Evolutionary conservation across 2,888 invertebrate species (phyloP), one percentile per base, ranked within the genome.

Genomic region (Crepidodera aurea): DNA sequence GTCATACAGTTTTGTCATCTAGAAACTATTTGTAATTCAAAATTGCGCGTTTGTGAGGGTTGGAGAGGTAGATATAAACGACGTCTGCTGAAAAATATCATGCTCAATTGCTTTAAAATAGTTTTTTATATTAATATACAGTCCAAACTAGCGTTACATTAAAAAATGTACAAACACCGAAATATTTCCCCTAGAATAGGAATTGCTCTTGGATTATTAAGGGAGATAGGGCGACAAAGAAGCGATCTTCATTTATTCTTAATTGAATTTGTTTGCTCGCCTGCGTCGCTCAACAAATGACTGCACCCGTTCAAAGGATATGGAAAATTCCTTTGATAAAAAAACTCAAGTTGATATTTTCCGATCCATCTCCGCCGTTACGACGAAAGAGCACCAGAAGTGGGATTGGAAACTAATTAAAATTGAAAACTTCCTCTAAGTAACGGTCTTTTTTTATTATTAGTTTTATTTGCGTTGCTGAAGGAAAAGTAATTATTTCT

Each of bases 231-330:
- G 13, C 5, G 18, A 6, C 13, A 5, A 39, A 1, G 16, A 16
- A 6, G 13, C 19, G 12, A 51, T 51, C 32, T 34, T 51, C 51
- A 51, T 51, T 51, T 51, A 32, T 51, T 51, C 34, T 32, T 51
- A 51, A 34, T 16, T 34, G 51, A 32, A 18, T 29, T 51, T n/a
- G 42, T 42, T 42, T 42, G 42, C 16, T 15, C 42, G 42, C 42
- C 12, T 29, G 7, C 29, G 29, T 8, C 42, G 15, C 42, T 13
- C 10, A 42, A 42, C 42, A 42, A 42, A 42, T 42, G 42, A 42
- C 18, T 42, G 42, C 42, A 39, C 39, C n/a, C 39, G 6, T 39
- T 39, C 39, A 39, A 42, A 42, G 42, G 42, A 42, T 42, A 42
- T 42, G 42, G 42, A 42, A 42, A 42, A 42, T 42, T 42, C 16